Evolutionary conservation across 2,113 vertebrate species (phyloP).

Genomic region (Apodemus sylvaticus): DNA sequence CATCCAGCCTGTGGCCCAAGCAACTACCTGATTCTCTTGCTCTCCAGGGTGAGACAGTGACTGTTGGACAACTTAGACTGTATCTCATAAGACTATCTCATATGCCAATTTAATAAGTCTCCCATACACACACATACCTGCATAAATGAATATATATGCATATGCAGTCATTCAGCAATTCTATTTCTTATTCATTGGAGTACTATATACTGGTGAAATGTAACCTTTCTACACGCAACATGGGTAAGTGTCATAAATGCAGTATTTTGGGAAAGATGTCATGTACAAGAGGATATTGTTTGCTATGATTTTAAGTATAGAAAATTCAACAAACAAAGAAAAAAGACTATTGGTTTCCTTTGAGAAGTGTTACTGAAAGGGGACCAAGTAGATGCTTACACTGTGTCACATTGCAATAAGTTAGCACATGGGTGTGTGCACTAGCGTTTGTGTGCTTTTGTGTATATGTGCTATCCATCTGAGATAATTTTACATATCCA

Average conservation of each 20-base stretch:
- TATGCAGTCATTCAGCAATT: background rate
- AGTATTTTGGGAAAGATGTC: background rate
- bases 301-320: background rate
- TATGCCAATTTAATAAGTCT: background rate
- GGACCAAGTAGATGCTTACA: background rate
- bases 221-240: background rate
- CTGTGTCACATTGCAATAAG: background rate
- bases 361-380: background rate
- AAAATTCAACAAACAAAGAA: background rate
- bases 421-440: background rate
- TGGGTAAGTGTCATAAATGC: background rate
- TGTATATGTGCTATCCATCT: background rate
- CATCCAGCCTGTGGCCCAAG: background rate
- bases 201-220: background rate
- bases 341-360: background rate
- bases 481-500: background rate
- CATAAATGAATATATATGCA: background rate
- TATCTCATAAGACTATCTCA: background rate
- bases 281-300: background rate
- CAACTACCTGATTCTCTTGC: background rate
- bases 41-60: background rate
- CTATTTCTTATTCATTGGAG: background rate
- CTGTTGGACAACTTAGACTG: background rate
- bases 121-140: background rate
- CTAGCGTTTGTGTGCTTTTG: background rate